Evolutionary conservation across 1,140 invertebrate species (phyloP).

Genomic region (Chionoecetes opilio): DNA sequence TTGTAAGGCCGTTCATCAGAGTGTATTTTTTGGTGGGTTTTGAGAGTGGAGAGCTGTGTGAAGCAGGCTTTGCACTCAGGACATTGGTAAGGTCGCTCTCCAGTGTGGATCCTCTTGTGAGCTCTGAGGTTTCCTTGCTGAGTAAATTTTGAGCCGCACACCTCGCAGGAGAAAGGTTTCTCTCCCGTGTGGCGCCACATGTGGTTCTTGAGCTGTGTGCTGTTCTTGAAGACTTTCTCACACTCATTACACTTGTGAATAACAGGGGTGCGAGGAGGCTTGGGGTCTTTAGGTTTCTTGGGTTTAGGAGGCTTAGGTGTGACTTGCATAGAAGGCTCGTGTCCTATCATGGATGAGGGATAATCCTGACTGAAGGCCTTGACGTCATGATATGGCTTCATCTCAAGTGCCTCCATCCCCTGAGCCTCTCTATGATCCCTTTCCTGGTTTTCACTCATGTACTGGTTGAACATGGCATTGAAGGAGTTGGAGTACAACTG

Average conservation of each 20-base stretch:
- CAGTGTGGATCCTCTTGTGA: conserved; percentile 95
- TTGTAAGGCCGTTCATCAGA: conserved; percentile 83
- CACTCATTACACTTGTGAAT: conserved; percentile 81
- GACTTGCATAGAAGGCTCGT: conserved; percentile 58
- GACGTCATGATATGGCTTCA: conserved; percentile 78
- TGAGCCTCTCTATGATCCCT: conserved; percentile 68
- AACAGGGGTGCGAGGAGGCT: conserved; percentile 79
- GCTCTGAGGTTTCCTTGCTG: conserved; percentile 96
- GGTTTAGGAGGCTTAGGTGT: conserved; percentile 80
- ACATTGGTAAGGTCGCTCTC: conserved; percentile 90
- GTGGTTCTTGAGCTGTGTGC: conserved; percentile 82
- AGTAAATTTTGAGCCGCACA: conserved; percentile 96
- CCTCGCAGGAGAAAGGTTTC: conserved; percentile 81
- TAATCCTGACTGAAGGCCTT: conserved; percentile 80
- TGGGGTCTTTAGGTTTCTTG: conserved; percentile 81
- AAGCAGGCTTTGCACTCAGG: conserved; percentile 80
- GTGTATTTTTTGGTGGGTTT: conserved; percentile 81
- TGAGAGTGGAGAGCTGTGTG: conserved; percentile 80
- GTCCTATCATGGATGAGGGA: conserved; percentile 55
- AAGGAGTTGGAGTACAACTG: conserved; percentile 68
- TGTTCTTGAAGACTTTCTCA: conserved; percentile 81
- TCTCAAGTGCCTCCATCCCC: conserved; percentile 72
- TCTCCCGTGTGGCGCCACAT: conserved; percentile 82
- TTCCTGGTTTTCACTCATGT: conserved; percentile 71
- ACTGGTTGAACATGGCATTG: conserved; percentile 67